Conservation (phyloP, 2,888 invertebrate species). For the Argyresthia albistria region DNA sequence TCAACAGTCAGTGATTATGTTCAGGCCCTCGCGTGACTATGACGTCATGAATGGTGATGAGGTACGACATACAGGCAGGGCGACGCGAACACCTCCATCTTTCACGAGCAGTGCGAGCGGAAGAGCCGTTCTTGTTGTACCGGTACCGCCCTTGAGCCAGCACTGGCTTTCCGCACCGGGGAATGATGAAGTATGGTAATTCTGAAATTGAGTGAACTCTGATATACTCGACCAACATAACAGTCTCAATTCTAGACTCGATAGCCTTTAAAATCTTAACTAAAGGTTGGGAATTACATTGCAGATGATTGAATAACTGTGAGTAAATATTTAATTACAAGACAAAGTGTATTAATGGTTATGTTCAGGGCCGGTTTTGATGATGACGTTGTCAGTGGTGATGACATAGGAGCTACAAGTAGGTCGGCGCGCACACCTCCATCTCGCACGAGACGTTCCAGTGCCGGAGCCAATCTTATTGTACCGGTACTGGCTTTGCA, state of each 20-base stretch:
- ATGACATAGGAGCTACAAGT: slow-evolving; percentile 19
- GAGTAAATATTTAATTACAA: neutral
- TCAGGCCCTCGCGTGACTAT: slow-evolving; percentile 12
- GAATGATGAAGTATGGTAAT: slow-evolving; percentile 10
- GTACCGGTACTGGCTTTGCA: slow-evolving; percentile 20
- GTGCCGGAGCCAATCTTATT: slow-evolving; percentile 4
- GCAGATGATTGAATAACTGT: neutral
- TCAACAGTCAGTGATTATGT: slow-evolving; percentile 13
- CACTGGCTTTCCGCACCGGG: slow-evolving; percentile 26
- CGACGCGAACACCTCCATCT: neutral
- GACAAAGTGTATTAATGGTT: neutral
- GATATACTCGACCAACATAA: no score
- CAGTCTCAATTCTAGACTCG: no score
- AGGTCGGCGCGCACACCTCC: slow-evolving; percentile 2
- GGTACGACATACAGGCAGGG: neutral
- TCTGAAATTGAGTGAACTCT: no score
- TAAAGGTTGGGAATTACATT: neutral
- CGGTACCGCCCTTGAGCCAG: slow-evolving; percentile 6
- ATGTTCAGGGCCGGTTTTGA: slow-evolving; percentile 6
- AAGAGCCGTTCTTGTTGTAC: slow-evolving; percentile 8
- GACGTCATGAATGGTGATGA: slow-evolving; percentile 14
- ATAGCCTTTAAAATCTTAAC: no score
- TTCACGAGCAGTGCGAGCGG: neutral
- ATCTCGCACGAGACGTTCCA: neutral
- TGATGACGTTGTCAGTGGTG: slow-evolving; percentile 19